phyloP scores from a whole-genome alignment of 2,113 vertebrate genomes.

The Cichladusa arquata region DNA sequence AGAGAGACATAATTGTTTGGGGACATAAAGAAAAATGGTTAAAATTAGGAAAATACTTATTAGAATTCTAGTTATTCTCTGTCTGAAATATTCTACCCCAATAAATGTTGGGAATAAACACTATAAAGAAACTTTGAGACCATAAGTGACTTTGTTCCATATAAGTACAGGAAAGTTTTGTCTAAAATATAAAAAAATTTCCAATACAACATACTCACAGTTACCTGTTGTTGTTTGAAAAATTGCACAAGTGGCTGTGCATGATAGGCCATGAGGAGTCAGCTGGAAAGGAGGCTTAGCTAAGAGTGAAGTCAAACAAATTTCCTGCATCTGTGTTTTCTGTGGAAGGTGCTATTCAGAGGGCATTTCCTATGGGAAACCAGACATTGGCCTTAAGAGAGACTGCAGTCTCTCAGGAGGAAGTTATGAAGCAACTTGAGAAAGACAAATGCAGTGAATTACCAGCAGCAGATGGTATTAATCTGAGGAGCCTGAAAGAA shows the following conservation, averaged over 20 bases:
- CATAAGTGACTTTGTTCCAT: neutral
- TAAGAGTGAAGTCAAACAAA: conserved; percentile 17
- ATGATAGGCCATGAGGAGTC: neutral
- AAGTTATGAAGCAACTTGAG: conserved; percentile 32
- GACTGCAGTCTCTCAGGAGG: conserved; percentile 14
- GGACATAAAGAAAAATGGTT: neutral
- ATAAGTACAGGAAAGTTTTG: neutral
- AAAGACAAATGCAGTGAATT: conserved; percentile 41
- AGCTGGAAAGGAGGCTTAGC: neutral
- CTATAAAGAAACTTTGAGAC: neutral
- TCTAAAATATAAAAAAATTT: neutral
- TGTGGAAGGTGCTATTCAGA: neutral
- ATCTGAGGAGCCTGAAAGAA: conserved; percentile 44
- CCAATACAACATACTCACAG: neutral
- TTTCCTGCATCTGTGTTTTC: conserved; percentile 28
- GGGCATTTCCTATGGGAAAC: conserved; percentile 53
- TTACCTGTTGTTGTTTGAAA: neutral
- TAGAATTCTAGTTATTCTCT: neutral
- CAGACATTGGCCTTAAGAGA: neutral
- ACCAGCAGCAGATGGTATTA: conserved; percentile 57
- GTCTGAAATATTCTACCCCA: neutral
- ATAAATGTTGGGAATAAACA: neutral
- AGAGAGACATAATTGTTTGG: neutral
- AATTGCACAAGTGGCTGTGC: neutral
- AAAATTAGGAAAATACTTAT: neutral